phyloP scores from a whole-genome alignment of 64 coral and sea anemone species.

The Catalaphyllia jardinei region DNA sequence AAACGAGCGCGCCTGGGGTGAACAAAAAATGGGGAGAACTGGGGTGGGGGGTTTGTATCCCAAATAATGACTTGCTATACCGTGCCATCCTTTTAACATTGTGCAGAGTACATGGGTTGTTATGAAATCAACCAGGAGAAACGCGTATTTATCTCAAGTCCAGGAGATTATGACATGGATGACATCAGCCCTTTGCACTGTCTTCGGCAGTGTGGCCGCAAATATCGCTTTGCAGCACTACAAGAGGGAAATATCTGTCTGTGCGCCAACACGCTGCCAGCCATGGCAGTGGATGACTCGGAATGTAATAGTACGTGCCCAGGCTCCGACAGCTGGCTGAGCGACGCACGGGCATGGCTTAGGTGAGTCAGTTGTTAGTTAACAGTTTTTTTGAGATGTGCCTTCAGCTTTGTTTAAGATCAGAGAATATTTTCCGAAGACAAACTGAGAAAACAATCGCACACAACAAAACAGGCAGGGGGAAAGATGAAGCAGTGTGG shows the following conservation, averaged over 20 bases:
- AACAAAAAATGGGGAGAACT: too few relatives aligned
- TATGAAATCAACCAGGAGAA: conserved; percentile 42
- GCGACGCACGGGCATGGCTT: conserved; percentile 3
- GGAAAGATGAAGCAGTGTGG: too few relatives aligned
- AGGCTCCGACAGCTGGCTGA: conserved; percentile 46
- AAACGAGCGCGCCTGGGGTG: too few relatives aligned
- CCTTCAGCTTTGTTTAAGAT: not conserved
- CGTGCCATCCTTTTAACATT: not conserved
- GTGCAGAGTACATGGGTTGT: conserved; percentile 72
- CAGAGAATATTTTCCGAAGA: not conserved
- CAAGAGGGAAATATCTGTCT: conserved; percentile 71
- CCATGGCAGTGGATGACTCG: conserved; percentile 43
- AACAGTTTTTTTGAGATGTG: not conserved
- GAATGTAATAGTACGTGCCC: conserved; percentile 65
- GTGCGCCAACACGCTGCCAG: conserved; percentile 68
- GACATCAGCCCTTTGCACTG: conserved; percentile 83
- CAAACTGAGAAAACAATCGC: too few relatives aligned
- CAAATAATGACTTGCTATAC: not conserved
- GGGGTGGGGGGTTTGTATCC: too few relatives aligned
- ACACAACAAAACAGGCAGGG: too few relatives aligned
- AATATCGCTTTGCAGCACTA: conserved; percentile 78
- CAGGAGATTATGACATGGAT: conserved; percentile 71
- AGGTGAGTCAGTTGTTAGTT: not conserved
- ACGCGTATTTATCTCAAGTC: conserved; percentile 64
- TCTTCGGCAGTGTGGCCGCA: conserved; percentile 64